A percentile compares a stretch with the other conserved stretches of the same genome.
phyloP scores from a whole-genome alignment of 2,797 vertebrate species.

The Triplophysa yarkandensis region DNA sequence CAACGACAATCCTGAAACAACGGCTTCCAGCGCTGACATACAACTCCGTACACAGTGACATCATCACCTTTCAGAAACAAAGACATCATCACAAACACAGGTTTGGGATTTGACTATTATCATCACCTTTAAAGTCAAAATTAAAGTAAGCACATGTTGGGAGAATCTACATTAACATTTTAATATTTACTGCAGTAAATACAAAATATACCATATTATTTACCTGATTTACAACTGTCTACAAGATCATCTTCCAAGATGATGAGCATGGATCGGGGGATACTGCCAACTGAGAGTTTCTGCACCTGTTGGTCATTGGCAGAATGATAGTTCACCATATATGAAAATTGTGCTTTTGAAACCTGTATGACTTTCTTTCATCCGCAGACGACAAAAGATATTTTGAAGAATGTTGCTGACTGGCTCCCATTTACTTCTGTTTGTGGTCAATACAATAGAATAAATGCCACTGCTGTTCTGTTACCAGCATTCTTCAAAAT shows the following conservation, averaged over 20 bases:
- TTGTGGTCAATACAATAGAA: too few species aligned
- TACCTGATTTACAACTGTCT: slow-evolving; percentile 94
- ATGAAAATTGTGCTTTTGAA: too few species aligned
- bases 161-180: too few species aligned
- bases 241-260: slow-evolving; percentile 94
- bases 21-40: slow-evolving; percentile 93
- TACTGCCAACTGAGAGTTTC: slow-evolving; percentile 90
- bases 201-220: background rate
- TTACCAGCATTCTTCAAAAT: too few species aligned
- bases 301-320: slow-evolving; percentile 79
- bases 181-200: background rate
- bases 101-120: too few species aligned
- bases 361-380: too few species aligned
- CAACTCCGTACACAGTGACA: slow-evolving; percentile 90
- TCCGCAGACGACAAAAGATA: too few species aligned
- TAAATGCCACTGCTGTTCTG: too few species aligned
- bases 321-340: too few species aligned
- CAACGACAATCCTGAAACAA: slow-evolving; percentile 81
- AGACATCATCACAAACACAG: background rate
- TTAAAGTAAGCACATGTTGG: too few species aligned
- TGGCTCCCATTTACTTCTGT: too few species aligned
- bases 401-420: too few species aligned
- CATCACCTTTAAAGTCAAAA: background rate
- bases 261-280: slow-evolving; percentile 92
- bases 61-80: slow-evolving; percentile 83